A percentile compares a stretch with the other conserved stretches of the same genome.
phyloP scores from a whole-genome alignment of 2,797 vertebrate genomes.

The Falco biarmicus region DNA sequence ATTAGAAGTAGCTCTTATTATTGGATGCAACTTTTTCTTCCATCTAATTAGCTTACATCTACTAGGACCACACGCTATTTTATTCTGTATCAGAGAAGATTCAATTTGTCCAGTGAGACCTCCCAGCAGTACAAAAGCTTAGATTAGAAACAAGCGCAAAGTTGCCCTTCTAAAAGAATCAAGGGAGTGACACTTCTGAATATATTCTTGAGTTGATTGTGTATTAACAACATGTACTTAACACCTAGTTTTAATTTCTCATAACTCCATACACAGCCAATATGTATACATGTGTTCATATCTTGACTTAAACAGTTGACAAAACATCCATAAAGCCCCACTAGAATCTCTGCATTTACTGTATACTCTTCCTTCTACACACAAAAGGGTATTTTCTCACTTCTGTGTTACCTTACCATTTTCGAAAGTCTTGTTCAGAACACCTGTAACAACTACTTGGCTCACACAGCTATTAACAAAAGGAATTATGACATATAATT shows the following conservation, averaged over 20 bases:
- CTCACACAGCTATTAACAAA: neutral
- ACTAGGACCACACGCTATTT: neutral
- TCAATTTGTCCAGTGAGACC: neutral
- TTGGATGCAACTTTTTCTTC: neutral
- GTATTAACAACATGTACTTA: neutral
- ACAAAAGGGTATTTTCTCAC: neutral
- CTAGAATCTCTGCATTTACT: neutral
- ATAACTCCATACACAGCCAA: neutral
- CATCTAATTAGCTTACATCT: neutral
- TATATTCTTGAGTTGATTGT: neutral
- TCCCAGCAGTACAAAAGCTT: neutral
- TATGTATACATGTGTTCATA: neutral
- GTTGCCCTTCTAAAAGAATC: neutral
- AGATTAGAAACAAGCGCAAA: neutral
- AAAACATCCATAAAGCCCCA: neutral
- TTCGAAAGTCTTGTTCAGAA: neutral
- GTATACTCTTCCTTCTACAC: neutral
- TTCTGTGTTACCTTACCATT: neutral
- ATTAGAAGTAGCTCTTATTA: neutral
- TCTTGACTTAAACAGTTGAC: neutral
- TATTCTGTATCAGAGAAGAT: neutral
- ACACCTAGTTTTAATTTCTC: neutral
- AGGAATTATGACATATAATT: neutral
- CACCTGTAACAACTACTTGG: neutral
- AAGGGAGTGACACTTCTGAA: neutral